Conservation (phyloP, 2,113 vertebrate genomes). For the Zosterops japonicus region DNA sequence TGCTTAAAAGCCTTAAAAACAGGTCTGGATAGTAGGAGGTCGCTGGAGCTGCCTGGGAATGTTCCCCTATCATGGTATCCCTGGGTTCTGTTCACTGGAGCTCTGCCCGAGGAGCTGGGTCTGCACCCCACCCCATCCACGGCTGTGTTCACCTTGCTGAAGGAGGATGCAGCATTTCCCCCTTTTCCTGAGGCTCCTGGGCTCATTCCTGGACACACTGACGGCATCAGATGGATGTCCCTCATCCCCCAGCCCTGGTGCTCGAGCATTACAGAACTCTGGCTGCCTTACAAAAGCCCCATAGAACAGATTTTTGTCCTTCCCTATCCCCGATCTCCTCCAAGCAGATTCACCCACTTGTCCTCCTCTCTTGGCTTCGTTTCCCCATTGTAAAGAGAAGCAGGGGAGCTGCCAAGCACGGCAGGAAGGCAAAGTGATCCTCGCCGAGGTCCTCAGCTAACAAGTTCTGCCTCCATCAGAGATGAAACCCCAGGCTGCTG, state of each 20-base stretch:
- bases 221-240: background rate
- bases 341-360: background rate
- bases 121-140: background rate
- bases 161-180: background rate
- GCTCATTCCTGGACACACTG: accelerated
- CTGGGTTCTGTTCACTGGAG: accelerated
- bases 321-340: background rate
- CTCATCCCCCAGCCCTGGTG: background rate
- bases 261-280: accelerated
- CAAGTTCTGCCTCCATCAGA: background rate
- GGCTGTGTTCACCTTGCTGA: background rate
- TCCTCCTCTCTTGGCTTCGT: background rate
- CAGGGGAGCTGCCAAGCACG: background rate
- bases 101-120: background rate
- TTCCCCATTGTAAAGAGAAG: background rate
- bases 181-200: background rate
- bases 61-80: background rate
- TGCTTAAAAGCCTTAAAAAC: background rate
- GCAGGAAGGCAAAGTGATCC: slow-evolving; percentile 12
- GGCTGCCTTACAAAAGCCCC: background rate
- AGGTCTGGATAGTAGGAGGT: accelerated
- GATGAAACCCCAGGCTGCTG: slow-evolving; percentile 2
- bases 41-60: background rate
- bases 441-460: background rate
- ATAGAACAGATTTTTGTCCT: background rate